Percentiles rank a stretch among this genome's conserved stretches.
These are phyloP conservation scores for Cyanoramphus novaezelandiae DNA, from an alignment of 2,113 vertebrate species.

Conservation along the genomic window DNA sequence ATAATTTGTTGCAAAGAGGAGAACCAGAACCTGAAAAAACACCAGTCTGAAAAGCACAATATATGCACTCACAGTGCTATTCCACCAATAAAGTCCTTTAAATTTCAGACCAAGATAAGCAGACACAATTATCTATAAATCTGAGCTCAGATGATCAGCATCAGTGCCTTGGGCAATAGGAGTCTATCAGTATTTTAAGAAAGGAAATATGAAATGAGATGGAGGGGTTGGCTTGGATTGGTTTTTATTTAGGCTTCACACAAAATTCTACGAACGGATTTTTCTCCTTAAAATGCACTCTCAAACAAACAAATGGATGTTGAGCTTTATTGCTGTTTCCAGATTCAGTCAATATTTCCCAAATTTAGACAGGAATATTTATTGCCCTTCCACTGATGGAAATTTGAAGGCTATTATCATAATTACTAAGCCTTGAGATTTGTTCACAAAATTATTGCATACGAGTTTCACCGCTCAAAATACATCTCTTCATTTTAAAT, in stretches of 20 bases:
- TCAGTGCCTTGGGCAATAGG: constrained; percentile 24
- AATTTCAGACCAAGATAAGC: constrained; percentile 58
- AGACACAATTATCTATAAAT: constrained; percentile 65
- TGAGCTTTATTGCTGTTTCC: constrained; percentile 44
- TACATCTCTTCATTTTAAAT: constrained; percentile 37
- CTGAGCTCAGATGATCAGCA: constrained; percentile 58
- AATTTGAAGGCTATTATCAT: constrained; percentile 59
- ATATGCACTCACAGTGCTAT: background rate
- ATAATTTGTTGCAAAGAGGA: background rate
- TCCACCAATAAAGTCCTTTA: constrained; percentile 5
- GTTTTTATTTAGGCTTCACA: background rate
- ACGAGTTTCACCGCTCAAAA: constrained; percentile 17
- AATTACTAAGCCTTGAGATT: constrained; percentile 56
- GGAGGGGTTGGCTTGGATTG: background rate
- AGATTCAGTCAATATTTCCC: constrained; percentile 62
- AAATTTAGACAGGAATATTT: constrained; percentile 59
- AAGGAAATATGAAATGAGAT: constrained; percentile 46
- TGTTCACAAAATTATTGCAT: constrained; percentile 57
- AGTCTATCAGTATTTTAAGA: constrained; percentile 52
- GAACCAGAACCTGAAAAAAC: constrained; percentile 10
- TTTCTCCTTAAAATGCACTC: constrained; percentile 21
- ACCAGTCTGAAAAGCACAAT: constrained; percentile 27
- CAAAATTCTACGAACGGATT: constrained; percentile 1
- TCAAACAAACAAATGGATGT: background rate
- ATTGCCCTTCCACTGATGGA: constrained; percentile 44